These are phyloP conservation scores for Psilanteris sp. DNA, from an alignment of 1,140 invertebrate genomes.

Conservation along the genomic window DNA sequence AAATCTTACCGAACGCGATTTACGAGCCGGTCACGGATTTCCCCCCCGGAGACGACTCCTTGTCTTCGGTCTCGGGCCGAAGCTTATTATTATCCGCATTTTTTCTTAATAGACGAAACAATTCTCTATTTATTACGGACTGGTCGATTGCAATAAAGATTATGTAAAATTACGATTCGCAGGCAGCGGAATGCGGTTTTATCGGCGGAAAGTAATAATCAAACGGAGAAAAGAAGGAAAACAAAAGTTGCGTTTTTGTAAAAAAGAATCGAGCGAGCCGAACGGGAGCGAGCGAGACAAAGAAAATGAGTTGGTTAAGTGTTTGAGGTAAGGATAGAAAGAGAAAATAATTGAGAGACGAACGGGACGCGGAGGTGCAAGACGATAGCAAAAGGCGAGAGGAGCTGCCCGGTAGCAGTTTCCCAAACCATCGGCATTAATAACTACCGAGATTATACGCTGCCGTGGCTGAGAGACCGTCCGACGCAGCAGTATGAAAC, in stretches of 20 bases:
- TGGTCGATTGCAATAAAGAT: constrained; percentile 45
- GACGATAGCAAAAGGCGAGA: constrained; percentile 63
- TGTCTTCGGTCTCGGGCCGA: constrained; percentile 27
- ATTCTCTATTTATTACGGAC: constrained; percentile 36
- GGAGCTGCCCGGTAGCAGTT: constrained; percentile 77
- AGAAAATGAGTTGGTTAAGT: constrained; percentile 60
- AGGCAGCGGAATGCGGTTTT: constrained; percentile 72
- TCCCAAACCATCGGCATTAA: constrained; percentile 78
- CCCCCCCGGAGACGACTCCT: constrained; percentile 31
- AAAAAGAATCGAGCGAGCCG: constrained; percentile 24
- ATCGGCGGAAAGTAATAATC: constrained; percentile 54
- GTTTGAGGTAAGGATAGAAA: constrained; percentile 58
- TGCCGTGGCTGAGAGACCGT: constrained; percentile 67
- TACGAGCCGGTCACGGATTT: constrained; percentile 69
- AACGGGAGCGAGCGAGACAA: constrained; percentile 42
- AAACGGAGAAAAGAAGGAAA: constrained; percentile 57
- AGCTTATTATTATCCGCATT: constrained; percentile 33
- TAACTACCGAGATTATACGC: constrained; percentile 78
- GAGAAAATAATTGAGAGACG: constrained; percentile 62
- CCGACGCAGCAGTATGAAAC: constrained; percentile 60
- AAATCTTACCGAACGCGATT: constrained; percentile 69
- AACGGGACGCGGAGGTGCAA: constrained; percentile 43
- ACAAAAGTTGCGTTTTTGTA: constrained; percentile 18
- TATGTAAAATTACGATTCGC: constrained; percentile 41
- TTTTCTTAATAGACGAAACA: constrained; percentile 32